Conservation (phyloP, 1,140 invertebrate genomes). For the Zaprionus vittiger region DNA sequence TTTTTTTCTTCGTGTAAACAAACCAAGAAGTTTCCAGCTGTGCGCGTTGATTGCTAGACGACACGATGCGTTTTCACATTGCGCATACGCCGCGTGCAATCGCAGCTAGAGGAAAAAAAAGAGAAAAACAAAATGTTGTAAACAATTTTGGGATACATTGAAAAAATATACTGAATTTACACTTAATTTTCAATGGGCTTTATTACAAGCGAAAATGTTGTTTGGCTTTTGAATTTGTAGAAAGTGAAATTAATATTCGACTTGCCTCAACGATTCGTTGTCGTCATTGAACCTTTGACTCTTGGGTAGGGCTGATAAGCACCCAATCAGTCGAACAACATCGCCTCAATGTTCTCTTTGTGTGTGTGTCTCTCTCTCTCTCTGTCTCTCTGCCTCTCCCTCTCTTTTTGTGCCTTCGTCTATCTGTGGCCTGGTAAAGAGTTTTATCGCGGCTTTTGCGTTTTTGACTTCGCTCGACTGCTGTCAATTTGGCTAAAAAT, state of each 20-base stretch:
- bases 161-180: constrained; percentile 64
- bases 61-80: constrained; percentile 73
- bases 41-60: constrained; percentile 75
- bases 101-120: constrained; percentile 39
- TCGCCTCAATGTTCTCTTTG: constrained; percentile 1
- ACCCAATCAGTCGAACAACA: constrained; percentile 17
- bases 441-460: constrained; percentile 59
- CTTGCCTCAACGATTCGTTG: constrained; percentile 30
- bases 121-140: constrained; percentile 51
- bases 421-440: constrained; percentile 47
- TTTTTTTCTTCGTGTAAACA: constrained; percentile 49
- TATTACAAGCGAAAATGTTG: constrained; percentile 52
- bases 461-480: constrained; percentile 43
- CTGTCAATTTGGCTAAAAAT: constrained; percentile 81
- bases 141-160: constrained; percentile 60
- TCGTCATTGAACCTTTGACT: constrained; percentile 54
- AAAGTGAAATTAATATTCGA: constrained; percentile 41
- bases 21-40: constrained; percentile 77
- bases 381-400: constrained; percentile 1
- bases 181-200: constrained; percentile 62
- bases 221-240: neutral
- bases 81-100: constrained; percentile 27
- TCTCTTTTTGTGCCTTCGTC: constrained; percentile 10
- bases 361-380: neutral
- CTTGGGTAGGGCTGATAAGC: constrained; percentile 51